Conservation (phyloP, 2,888 invertebrate genomes). For the Trissonchulus latispiculum region DNA sequence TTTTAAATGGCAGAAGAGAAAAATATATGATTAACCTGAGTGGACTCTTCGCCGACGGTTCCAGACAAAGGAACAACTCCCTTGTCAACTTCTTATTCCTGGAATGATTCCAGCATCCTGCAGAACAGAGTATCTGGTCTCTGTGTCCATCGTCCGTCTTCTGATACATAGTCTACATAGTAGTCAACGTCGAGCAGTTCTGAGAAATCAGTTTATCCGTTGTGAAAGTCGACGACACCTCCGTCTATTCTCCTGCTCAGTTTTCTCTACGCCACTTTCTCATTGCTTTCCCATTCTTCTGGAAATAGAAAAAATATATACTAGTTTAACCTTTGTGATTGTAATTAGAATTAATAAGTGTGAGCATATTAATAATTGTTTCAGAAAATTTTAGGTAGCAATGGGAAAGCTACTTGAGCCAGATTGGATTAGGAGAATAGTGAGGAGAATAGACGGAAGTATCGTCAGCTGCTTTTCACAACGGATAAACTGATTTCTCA, state of each 20-base stretch:
- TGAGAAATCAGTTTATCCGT: slow-evolving; percentile 27
- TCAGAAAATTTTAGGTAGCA: too few species aligned
- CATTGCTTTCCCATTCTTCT: too few species aligned
- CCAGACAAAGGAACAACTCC: slow-evolving; percentile 30
- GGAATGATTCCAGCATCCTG: slow-evolving; percentile 57
- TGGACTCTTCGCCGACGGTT: slow-evolving; percentile 31
- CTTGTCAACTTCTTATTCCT: slow-evolving; percentile 33
- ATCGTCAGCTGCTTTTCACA: slow-evolving; percentile 41
- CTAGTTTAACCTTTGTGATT: too few species aligned
- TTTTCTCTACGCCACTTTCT: too few species aligned
- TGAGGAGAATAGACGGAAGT: slow-evolving; percentile 42
- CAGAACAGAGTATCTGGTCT: slow-evolving; percentile 59
- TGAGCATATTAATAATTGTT: too few species aligned
- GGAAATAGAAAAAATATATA: too few species aligned
- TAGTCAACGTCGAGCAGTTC: slow-evolving; percentile 31
- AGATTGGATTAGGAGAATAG: too few species aligned
- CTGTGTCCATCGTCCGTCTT: slow-evolving; percentile 27
- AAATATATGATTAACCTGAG: slow-evolving; percentile 25
- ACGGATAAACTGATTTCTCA: slow-evolving; percentile 27
- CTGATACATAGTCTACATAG: slow-evolving; percentile 29
- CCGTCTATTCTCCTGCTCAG: slow-evolving; percentile 42
- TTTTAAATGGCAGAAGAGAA: neutral
- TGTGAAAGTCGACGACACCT: slow-evolving; percentile 42
- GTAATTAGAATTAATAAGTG: too few species aligned
- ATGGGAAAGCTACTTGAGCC: too few species aligned